Percentiles rank a stretch among this genome's conserved stretches.
Evolutionary conservation across 2,113 vertebrate species (phyloP).

Genomic region (Thymallus thymallus): DNA sequence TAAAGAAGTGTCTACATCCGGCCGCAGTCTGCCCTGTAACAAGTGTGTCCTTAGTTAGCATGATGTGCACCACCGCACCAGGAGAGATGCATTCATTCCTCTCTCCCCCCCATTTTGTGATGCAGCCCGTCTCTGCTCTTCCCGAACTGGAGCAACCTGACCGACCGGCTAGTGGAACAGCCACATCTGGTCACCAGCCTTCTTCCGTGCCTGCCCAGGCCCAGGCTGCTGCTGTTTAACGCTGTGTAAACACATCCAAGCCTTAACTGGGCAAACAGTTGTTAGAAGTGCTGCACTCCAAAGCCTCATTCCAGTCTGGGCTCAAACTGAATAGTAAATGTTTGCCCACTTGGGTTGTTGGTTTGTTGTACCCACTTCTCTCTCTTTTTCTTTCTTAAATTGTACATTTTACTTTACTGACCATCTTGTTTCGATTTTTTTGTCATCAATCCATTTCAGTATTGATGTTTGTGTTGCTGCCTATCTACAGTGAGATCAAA

Average conservation of each 20-base stretch:
- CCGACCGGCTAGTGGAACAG: conserved; percentile 47
- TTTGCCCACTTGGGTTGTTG: conserved; percentile 85
- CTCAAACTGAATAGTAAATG: conserved; percentile 87
- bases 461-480: conserved; percentile 14
- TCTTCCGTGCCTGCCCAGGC: conserved; percentile 30
- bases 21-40: conserved; percentile 56
- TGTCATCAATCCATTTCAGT: not conserved
- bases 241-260: conserved; percentile 87
- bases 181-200: conserved; percentile 91
- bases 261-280: conserved; percentile 90
- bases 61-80: not conserved
- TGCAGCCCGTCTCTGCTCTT: no score
- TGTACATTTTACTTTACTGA: not conserved
- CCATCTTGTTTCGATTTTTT: not conserved
- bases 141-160: conserved; percentile 20
- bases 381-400: not conserved
- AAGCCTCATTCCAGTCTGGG: conserved; percentile 82
- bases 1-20: conserved; percentile 50
- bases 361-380: conserved; percentile 61
- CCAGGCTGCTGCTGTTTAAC: conserved; percentile 73
- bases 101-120: not conserved
- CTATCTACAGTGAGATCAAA: not conserved
- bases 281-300: conserved; percentile 86
- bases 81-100: not conserved
- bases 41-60: conserved; percentile 27